phyloP scores from a whole-genome alignment of 2,888 invertebrate species.

The Chromoteleia sp. region DNA sequence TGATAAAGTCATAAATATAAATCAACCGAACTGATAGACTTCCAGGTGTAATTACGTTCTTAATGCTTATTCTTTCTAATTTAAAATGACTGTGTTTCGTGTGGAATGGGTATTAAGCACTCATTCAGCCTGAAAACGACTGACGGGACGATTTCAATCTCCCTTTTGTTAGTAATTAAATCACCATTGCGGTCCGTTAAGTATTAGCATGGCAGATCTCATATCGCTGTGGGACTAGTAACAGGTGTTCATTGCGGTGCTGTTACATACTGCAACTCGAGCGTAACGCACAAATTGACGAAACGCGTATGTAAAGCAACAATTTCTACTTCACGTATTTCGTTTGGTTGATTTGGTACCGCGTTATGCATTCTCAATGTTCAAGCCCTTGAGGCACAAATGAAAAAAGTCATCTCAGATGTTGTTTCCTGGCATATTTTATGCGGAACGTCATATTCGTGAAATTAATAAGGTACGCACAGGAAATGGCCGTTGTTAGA shows the following conservation, averaged over 20 bases:
- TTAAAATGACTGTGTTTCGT: slow-evolving; percentile 67
- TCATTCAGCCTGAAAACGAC: slow-evolving; percentile 64
- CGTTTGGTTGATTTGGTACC: slow-evolving; percentile 58
- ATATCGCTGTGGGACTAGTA: slow-evolving; percentile 79
- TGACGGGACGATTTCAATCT: slow-evolving; percentile 77
- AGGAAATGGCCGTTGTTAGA: slow-evolving; percentile 49
- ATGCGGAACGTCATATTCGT: slow-evolving; percentile 46
- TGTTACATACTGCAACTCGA: slow-evolving; percentile 64
- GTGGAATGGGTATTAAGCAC: slow-evolving; percentile 81
- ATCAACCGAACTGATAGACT: slow-evolving; percentile 34
- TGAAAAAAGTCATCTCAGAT: slow-evolving; percentile 50
- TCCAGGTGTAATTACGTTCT: slow-evolving; percentile 48
- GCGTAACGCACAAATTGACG: slow-evolving; percentile 68
- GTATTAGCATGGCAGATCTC: slow-evolving; percentile 75
- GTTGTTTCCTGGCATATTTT: slow-evolving; percentile 48
- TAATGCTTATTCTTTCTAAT: slow-evolving; percentile 55
- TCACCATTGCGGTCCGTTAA: slow-evolving; percentile 79
- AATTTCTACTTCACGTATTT: slow-evolving; percentile 58
- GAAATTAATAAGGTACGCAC: slow-evolving; percentile 58
- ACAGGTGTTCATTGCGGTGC: slow-evolving; percentile 79
- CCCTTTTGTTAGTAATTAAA: slow-evolving; percentile 80
- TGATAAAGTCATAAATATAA: slow-evolving; percentile 41
- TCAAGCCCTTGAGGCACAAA: slow-evolving; percentile 36
- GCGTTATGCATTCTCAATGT: slow-evolving; percentile 26
- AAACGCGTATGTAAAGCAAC: slow-evolving; percentile 66